These are phyloP conservation scores for Brachypterus glaber DNA, from an alignment of 2,888 invertebrate genomes.

Conservation along the genomic window DNA sequence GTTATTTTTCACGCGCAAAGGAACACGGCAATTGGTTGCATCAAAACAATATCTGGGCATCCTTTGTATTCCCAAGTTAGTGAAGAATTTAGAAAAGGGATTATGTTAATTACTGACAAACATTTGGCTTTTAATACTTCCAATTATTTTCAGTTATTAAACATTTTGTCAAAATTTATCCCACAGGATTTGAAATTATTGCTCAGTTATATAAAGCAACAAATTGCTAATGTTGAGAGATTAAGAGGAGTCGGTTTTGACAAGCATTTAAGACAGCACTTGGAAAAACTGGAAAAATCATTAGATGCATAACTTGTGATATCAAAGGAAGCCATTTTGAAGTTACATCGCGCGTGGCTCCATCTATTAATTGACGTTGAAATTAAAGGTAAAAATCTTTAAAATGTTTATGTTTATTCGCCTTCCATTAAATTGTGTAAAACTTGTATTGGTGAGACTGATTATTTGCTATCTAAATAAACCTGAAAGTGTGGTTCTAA, in stretches of 20 bases:
- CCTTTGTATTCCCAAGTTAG: slow-evolving; percentile 27
- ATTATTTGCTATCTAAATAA: slow-evolving; percentile 27
- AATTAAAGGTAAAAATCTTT: too few species aligned
- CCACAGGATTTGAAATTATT: slow-evolving; percentile 33
- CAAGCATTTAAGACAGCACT: slow-evolving; percentile 36
- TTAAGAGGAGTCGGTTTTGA: slow-evolving; percentile 42
- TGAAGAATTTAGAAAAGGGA: slow-evolving; percentile 26
- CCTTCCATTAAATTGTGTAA: too few species aligned
- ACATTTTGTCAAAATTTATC: slow-evolving; percentile 32
- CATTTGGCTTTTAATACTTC: slow-evolving; percentile 41
- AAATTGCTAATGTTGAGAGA: slow-evolving; percentile 39
- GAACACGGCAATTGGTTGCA: slow-evolving; percentile 27
- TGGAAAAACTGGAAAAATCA: slow-evolving; percentile 28
- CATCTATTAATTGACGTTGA: too few species aligned
- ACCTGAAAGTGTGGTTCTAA: slow-evolving; percentile 29
- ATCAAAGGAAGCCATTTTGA: too few species aligned
- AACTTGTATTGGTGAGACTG: too few species aligned
- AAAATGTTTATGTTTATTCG: too few species aligned
- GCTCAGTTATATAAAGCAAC: slow-evolving; percentile 33
- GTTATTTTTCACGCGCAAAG: slow-evolving; percentile 34
- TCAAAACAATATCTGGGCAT: slow-evolving; percentile 28
- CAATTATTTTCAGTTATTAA: slow-evolving; percentile 37
- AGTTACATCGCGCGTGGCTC: too few species aligned
- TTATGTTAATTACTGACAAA: slow-evolving; percentile 36
- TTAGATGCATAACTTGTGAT: not conserved